These are phyloP conservation scores for Chalcosyrphus nemorum DNA, from an alignment of 2,888 invertebrate genomes.

Conservation along the genomic window DNA sequence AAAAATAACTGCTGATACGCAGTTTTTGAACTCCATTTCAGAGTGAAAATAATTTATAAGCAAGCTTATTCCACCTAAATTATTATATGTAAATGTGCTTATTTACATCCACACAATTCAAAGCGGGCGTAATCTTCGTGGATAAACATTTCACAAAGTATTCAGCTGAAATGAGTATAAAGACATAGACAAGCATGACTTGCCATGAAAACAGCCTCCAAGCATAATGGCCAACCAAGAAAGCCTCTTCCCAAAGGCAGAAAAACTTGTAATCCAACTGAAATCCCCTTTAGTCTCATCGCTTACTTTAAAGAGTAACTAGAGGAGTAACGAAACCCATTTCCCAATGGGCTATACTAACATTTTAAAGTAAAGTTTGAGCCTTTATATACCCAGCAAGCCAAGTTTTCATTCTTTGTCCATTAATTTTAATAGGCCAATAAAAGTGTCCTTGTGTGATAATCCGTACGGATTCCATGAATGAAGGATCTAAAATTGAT, in stretches of 20 bases:
- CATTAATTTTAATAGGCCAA: conserved; percentile 47
- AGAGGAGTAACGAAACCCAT: not conserved
- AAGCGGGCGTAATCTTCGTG: conserved; percentile 27
- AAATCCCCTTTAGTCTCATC: conserved; percentile 40
- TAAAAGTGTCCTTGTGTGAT: conserved; percentile 25
- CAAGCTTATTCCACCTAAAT: conserved; percentile 22
- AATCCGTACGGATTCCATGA: conserved; percentile 23
- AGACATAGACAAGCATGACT: not conserved
- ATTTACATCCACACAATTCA: conserved; percentile 25
- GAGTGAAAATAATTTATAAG: conserved; percentile 1
- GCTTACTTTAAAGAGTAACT: conserved; percentile 26
- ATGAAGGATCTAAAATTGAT: conserved; percentile 25
- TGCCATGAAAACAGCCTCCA: conserved; percentile 17
- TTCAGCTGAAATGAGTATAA: conserved; percentile 5
- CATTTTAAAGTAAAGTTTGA: conserved; percentile 29
- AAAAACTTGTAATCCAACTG: conserved; percentile 49
- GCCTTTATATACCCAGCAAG: conserved; percentile 11
- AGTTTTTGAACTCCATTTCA: not conserved
- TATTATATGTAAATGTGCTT: conserved; percentile 48
- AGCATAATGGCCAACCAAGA: conserved; percentile 16
- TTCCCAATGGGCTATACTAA: not conserved
- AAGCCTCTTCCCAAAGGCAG: conserved; percentile 12
- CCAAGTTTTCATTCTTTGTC: conserved; percentile 23
- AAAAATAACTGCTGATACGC: not conserved
- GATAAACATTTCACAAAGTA: conserved; percentile 44